Base-by-base conservation (phyloP, 2,113 vertebrate genomes). In the Triplophysa siluroides region DNA sequence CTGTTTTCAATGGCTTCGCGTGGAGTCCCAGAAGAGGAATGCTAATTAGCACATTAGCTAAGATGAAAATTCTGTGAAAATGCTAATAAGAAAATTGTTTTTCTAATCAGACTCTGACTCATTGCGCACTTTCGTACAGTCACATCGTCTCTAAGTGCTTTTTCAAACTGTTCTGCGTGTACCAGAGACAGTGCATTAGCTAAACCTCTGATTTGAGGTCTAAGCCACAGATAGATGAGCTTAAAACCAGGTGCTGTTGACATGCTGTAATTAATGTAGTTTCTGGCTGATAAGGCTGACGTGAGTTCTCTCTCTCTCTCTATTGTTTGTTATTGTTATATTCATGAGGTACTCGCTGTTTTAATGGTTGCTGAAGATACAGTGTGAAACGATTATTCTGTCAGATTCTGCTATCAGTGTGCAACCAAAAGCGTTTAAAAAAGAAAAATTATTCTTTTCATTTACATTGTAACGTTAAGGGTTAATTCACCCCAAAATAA, bases 51-150 rank as follows among this genome's bases (percentile, higher is more conserved):
- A 88, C 85, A 87, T 90, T 85, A 77, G 86, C 85, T 85, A 75
- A 88, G 90, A 91, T 90, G 90, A 86, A 88, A 89, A 91, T 85
- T 91, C 90, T 89, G 91, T 89, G 87, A 87, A 89, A 87, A 89
- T 79, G 82, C 86, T 89, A 85, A 88, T 85, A 83, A 89, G 88
- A 88, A 89, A 88, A 90, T 90, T 87, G 88, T 83, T 88, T 90
- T 89, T 88, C 88, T 90, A 85, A 91, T 92, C 89, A 90, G 85
- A 89, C 88, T 84, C 83, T 82, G 85, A 87, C 86, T 89, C 78
- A 47, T 86, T 84, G 88, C 87, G 84, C 85, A 86, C 87, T 86
- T 63, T 86, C 83, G 86, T 86, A 80, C 85, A 85, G 82, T 85
- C 85, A 71, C 71, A 65, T 89, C 85, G 83, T 86, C 87, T 86